Percentiles rank a stretch among this genome's conserved stretches.
These are phyloP conservation scores for Bombus vancouverensis DNA, from an alignment of 1,140 invertebrate species.

Conservation along the genomic window DNA sequence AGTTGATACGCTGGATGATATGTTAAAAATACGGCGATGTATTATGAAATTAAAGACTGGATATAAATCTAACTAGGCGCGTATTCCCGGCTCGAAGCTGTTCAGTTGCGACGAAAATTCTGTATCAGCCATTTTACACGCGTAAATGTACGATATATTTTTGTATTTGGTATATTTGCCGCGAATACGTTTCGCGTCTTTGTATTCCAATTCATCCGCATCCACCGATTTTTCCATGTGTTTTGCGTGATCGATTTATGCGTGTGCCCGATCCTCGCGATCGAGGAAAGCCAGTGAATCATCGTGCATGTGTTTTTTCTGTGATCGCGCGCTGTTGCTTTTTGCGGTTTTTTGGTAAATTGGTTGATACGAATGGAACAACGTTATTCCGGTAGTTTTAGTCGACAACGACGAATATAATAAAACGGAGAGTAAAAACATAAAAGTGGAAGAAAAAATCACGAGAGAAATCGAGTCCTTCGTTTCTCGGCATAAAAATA, in stretches of 20 bases:
- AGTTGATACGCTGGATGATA: background rate
- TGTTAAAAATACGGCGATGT: conserved; percentile 26
- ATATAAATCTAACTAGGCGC: conserved; percentile 45
- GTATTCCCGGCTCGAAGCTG: conserved; percentile 16
- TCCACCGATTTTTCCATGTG: background rate
- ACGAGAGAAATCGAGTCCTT: conserved; percentile 12
- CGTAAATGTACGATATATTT: conserved; percentile 57
- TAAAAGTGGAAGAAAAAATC: background rate
- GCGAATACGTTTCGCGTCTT: background rate
- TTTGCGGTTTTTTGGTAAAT: conserved; percentile 36
- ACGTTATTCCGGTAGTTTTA: conserved; percentile 28
- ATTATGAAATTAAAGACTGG: conserved; percentile 61
- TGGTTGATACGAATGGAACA: conserved; percentile 32
- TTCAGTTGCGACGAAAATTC: conserved; percentile 35
- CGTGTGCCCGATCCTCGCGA: background rate
- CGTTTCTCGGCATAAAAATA: conserved; percentile 21
- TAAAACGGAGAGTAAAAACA: background rate
- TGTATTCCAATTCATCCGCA: conserved; percentile 39
- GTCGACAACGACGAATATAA: background rate
- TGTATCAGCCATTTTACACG: conserved; percentile 48
- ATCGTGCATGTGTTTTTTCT: conserved; percentile 19
- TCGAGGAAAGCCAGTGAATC: too few species aligned
- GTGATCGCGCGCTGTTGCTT: conserved; percentile 24
- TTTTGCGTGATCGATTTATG: background rate
- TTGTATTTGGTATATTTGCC: conserved; percentile 46